Evolutionary conservation across 1,140 invertebrate genomes (phyloP).

Genomic region (Drosophila navojoa): DNA sequence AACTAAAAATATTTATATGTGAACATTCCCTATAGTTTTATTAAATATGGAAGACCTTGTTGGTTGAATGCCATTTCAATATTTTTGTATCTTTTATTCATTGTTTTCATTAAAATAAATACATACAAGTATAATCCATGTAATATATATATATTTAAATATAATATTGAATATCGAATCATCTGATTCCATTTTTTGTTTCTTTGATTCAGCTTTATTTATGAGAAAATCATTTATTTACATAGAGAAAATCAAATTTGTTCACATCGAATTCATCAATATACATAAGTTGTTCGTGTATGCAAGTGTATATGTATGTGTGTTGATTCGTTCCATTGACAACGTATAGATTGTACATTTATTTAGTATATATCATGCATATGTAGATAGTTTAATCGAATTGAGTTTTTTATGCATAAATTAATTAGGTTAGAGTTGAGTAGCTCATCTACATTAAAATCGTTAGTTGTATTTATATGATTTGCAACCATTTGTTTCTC

Average conservation of each 20-base stretch:
- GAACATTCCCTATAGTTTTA: not conserved
- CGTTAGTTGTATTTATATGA: slow-evolving; percentile 56
- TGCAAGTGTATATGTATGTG: slow-evolving; percentile 8
- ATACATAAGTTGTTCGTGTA: slow-evolving; percentile 35
- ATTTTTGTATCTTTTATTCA: slow-evolving; percentile 56
- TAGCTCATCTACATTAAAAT: slow-evolving; percentile 64
- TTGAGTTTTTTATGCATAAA: slow-evolving; percentile 29
- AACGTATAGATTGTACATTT: slow-evolving; percentile 43
- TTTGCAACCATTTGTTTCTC: slow-evolving; percentile 50
- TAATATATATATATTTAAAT: slow-evolving; percentile 56
- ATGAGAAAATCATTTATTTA: slow-evolving; percentile 65
- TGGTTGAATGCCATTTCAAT: slow-evolving; percentile 76
- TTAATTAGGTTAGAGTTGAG: slow-evolving; percentile 18
- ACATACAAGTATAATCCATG: slow-evolving; percentile 43
- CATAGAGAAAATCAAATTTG: slow-evolving; percentile 55
- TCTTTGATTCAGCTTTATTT: slow-evolving; percentile 47
- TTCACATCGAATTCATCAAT: slow-evolving; percentile 54
- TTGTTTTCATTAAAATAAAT: slow-evolving; percentile 65
- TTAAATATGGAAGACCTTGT: slow-evolving; percentile 10
- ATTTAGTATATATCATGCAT: slow-evolving; percentile 32
- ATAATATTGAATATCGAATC: slow-evolving; percentile 38
- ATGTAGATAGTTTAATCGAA: slow-evolving; percentile 25
- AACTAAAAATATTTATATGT: too few relatives aligned
- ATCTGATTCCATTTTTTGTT: slow-evolving; percentile 31
- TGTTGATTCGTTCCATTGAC: slow-evolving; percentile 51